Evolutionary conservation across 1,140 invertebrate species (phyloP).

Genomic region (Dendrolimus kikuchii): DNA sequence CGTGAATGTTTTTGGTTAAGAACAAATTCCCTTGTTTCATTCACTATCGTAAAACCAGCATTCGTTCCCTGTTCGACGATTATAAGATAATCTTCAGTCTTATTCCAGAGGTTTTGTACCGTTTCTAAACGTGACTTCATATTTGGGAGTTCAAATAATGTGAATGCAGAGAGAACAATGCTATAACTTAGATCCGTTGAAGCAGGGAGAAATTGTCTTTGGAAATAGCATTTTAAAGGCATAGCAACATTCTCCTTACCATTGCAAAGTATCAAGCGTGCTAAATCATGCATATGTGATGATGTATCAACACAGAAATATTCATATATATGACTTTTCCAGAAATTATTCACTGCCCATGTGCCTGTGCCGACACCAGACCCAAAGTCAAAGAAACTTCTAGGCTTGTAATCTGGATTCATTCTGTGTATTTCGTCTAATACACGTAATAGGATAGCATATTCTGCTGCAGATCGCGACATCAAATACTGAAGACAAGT

Average conservation of each 20-base stretch:
- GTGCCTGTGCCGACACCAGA: constrained; percentile 89
- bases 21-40: constrained; percentile 84
- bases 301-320: constrained; percentile 89
- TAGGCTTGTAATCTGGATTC: constrained; percentile 80
- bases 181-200: constrained; percentile 76
- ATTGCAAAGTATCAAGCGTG: constrained; percentile 79
- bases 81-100: constrained; percentile 86
- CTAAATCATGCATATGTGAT: constrained; percentile 84
- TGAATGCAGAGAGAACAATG: constrained; percentile 86
- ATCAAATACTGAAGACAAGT: constrained; percentile 80
- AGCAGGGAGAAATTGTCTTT: constrained; percentile 86
- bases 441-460: constrained; percentile 79
- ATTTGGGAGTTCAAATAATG: constrained; percentile 85
- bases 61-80: constrained; percentile 89
- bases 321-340: constrained; percentile 82
- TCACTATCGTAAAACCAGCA: constrained; percentile 83
- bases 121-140: constrained; percentile 78
- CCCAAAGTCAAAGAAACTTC: constrained; percentile 90
- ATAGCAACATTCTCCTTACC: constrained; percentile 75
- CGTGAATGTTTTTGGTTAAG: constrained; percentile 63
- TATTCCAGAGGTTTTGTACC: constrained; percentile 87
- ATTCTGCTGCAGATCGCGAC: constrained; percentile 80
- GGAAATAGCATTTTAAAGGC: constrained; percentile 76
- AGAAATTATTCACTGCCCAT: constrained; percentile 84
- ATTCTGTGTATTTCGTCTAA: constrained; percentile 81